These are phyloP conservation scores for Hyperoplus immaculatus DNA, from an alignment of 2,797 vertebrate species.

Conservation along the genomic window DNA sequence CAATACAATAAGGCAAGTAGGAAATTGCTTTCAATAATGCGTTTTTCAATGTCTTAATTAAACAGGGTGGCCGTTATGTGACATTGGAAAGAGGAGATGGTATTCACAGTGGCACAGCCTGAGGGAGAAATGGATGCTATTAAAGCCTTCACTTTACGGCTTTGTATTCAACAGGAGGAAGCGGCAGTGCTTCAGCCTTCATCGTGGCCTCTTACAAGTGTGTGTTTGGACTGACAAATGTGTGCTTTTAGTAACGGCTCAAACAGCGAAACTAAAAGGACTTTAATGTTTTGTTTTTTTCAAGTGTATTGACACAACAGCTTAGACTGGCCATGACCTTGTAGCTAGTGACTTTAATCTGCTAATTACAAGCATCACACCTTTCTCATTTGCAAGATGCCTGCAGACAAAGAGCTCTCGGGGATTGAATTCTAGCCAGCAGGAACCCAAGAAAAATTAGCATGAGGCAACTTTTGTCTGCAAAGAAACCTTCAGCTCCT, in stretches of 20 bases:
- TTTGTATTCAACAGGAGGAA: conserved; percentile 5
- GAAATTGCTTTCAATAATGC: conserved; percentile 44
- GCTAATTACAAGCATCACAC: neutral
- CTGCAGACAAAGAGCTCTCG: neutral
- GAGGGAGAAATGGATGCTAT: conserved; percentile 19
- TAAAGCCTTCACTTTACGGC: conserved; percentile 22
- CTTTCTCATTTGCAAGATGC: neutral
- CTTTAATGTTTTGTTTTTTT: too few species aligned
- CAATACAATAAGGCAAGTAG: conserved; percentile 30
- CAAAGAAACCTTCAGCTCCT: conserved; percentile 31
- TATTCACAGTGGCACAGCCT: neutral
- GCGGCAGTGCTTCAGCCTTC: conserved; percentile 2
- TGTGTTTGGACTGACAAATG: conserved; percentile 4
- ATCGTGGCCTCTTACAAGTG: neutral
- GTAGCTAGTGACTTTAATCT: neutral
- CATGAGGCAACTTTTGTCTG: conserved; percentile 4
- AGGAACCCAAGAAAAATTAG: neutral
- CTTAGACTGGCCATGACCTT: neutral
- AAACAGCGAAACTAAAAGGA: too few species aligned
- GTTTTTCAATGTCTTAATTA: conserved; percentile 29
- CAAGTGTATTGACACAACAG: neutral
- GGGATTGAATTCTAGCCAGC: neutral
- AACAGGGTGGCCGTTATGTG: conserved; percentile 32
- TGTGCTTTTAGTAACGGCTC: too few species aligned
- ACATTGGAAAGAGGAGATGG: conserved; percentile 3